phyloP scores from a whole-genome alignment of 2,113 vertebrate species.

The Seriola dumerili region DNA sequence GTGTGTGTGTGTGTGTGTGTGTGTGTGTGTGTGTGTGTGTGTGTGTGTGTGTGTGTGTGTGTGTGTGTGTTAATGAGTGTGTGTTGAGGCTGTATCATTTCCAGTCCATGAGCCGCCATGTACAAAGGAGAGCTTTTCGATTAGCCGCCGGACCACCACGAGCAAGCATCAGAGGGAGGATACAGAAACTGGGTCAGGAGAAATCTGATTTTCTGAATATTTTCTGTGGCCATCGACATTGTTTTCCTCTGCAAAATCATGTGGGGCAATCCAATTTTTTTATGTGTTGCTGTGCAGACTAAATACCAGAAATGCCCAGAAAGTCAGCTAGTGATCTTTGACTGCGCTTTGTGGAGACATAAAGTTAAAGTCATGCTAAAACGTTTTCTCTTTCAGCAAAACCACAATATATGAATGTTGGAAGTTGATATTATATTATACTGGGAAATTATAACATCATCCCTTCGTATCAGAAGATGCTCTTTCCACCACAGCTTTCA shows the following conservation, averaged over 20 bases:
- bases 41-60: background rate
- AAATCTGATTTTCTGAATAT: background rate
- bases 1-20: background rate
- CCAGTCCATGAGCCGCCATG: background rate
- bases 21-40: background rate
- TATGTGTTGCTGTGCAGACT: background rate
- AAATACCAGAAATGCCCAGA: background rate
- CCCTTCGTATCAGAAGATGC: no score
- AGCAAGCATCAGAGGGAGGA: background rate
- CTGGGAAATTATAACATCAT: no score
- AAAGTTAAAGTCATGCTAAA: background rate
- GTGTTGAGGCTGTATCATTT: conserved; percentile 3
- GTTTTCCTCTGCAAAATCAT: background rate
- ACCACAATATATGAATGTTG: no score
- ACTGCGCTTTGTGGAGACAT: no score
- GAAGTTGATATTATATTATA: no score
- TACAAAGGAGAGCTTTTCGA: background rate
- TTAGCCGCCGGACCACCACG: background rate
- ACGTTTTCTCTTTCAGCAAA: no score
- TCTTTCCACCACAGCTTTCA: no score
- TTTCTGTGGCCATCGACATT: background rate
- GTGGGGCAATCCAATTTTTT: background rate
- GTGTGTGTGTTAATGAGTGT: background rate
- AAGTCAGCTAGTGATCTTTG: background rate
- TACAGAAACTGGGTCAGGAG: background rate